These are phyloP conservation scores for Sinodicranocentrus sp. DNA, from an alignment of 2,888 invertebrate species.

Conservation along the genomic window DNA sequence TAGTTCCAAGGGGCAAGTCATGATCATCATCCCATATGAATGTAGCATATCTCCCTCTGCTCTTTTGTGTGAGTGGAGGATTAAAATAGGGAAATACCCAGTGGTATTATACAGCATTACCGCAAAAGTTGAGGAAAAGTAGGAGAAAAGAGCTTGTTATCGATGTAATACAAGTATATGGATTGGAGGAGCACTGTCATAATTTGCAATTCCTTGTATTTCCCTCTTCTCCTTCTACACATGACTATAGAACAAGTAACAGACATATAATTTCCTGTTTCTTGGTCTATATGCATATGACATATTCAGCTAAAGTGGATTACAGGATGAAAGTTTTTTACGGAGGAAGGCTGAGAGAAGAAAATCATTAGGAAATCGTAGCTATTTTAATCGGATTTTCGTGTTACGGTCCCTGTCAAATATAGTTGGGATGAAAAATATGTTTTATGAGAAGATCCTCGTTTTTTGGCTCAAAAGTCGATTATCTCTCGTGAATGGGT, in stretches of 20 bases:
- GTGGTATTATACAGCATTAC: constrained; percentile 18
- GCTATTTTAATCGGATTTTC: constrained; percentile 5
- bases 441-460: neutral
- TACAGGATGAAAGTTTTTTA: neutral
- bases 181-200: neutral
- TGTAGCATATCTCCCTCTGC: neutral
- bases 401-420: too few species aligned
- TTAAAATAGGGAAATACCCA: constrained; percentile 20
- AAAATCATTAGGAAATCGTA: constrained; percentile 8
- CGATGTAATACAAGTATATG: neutral
- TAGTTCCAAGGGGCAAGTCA: neutral
- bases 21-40: neutral
- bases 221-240: too few species aligned
- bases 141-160: too few species aligned
- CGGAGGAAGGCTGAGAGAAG: neutral
- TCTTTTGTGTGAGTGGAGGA: neutral
- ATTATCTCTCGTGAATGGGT: neutral
- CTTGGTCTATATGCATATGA: neutral
- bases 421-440: neutral
- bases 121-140: neutral
- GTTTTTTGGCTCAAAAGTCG: neutral
- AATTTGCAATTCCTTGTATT: too few species aligned
- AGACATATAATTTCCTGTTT: too few species aligned
- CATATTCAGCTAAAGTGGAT: neutral
- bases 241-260: too few species aligned